phyloP scores from a whole-genome alignment of 2,797 vertebrate species.

The Sciurus vulgaris region DNA sequence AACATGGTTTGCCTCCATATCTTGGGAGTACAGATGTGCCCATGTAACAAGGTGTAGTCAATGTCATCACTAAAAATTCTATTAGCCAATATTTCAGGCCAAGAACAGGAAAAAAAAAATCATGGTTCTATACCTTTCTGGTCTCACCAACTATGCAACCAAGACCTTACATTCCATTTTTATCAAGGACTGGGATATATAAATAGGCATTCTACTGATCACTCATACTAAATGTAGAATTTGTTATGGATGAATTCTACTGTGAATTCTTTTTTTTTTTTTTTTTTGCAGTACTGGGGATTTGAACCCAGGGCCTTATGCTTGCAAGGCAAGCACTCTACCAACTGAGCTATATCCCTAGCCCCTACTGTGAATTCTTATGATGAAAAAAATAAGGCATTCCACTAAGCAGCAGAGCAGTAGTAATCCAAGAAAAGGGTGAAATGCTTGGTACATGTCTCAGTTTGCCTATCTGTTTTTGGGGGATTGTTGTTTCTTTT shows the following conservation, averaged over 20 bases:
- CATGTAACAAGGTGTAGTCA: constrained; percentile 23
- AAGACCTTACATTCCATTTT: constrained; percentile 27
- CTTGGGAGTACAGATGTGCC: not conserved
- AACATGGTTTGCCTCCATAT: not conserved
- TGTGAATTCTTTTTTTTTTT: constrained; percentile 16
- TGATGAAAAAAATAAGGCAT: constrained; percentile 27
- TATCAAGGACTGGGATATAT: not conserved
- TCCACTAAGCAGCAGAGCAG: not conserved
- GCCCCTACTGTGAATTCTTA: constrained; percentile 14
- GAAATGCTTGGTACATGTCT: not conserved
- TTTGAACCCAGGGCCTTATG: no score
- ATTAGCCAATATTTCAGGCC: constrained; percentile 13
- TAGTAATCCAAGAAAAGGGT: not conserved
- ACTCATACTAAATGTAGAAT: not conserved
- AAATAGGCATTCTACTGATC: not conserved
- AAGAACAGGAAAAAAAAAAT: not conserved
- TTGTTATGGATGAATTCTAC: not conserved
- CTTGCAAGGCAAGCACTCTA: no score
- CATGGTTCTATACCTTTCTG: not conserved
- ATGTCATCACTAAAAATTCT: constrained; percentile 3
- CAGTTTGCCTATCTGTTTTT: not conserved
- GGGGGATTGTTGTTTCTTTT: no score
- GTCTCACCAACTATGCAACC: not conserved
- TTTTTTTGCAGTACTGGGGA: no score
- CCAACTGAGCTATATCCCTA: no score